A percentile compares a stretch with the other conserved stretches of the same genome.
Evolutionary conservation across 1,140 invertebrate species (phyloP).

Genomic region (Diorhabda elongata): DNA sequence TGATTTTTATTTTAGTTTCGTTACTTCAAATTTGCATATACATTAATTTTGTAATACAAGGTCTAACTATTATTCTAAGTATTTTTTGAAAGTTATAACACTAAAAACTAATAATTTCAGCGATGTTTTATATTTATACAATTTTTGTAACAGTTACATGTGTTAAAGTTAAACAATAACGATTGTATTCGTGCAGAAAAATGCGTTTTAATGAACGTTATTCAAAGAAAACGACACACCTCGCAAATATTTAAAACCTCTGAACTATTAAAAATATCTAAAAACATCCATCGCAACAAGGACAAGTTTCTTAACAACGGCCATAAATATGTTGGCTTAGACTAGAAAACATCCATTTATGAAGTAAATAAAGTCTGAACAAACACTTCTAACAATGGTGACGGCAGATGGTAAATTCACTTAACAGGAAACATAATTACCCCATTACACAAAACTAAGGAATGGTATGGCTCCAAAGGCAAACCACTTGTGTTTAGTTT

Average conservation of each 20-base stretch:
- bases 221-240: neutral
- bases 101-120: too few species aligned
- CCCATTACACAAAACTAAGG: slow-evolving; percentile 2
- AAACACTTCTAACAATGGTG: slow-evolving; percentile 4
- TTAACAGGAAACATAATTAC: slow-evolving; percentile 2
- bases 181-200: too few species aligned
- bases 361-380: slow-evolving; percentile 1
- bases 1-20: too few species aligned
- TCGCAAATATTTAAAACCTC: slow-evolving; percentile 2
- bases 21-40: too few species aligned
- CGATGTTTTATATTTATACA: too few species aligned
- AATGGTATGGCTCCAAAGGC: neutral
- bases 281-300: neutral
- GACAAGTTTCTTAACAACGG: neutral
- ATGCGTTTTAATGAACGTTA: neutral
- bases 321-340: slow-evolving; percentile 2
- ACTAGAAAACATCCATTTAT: neutral
- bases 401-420: neutral
- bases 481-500: slow-evolving; percentile 2
- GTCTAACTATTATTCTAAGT: too few species aligned
- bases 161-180: too few species aligned
- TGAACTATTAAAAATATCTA: neutral
- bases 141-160: too few species aligned
- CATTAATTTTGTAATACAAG: too few species aligned
- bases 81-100: too few species aligned